Evolutionary conservation across 2,888 invertebrate species (phyloP), one percentile per base, ranked within the genome.

Genomic region (Lycophotia porphyrea): DNA sequence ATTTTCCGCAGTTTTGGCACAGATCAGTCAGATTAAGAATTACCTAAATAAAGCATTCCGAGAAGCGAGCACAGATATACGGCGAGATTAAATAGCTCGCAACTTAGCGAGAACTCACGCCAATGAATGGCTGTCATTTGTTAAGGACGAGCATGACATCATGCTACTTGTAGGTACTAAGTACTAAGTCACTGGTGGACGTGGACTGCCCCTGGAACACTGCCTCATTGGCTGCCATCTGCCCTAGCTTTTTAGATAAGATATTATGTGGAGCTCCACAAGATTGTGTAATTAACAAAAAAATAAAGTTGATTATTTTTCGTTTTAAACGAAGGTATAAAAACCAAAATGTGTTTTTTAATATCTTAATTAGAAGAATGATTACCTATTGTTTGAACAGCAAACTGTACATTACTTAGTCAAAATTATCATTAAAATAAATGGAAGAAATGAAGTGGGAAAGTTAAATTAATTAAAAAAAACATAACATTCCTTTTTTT

Each of bases 71-170:
- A 67, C 77, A 90, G 84, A 88, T 88, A 86, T 76, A 81, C 74
- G 74, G 79, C 74, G 71, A 84, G 88, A 89, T 90, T 85, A 89
- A 88, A 90, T 88, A 82, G 84, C 84, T 80, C 83, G 67, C 81
- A 85, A 82, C 77, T 78, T 87, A 89, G 82, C 82, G 86, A 88
- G 85, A 84, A 81, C 76, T 83, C 79, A 65, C 82, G 85, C 84
- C 82, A 88, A 85, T 87, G 85, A 90, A 89, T 87, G 86, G 81
- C 84, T 80, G 85, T 85, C 87, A 88, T 89, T 90, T 86, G 86
- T 87, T 78, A 89, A 88, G 87, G 86, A 88, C 87, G 79, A 84
- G 84, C 78, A 88, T 91, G 91, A 91, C 89, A 89, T 91, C 90
- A 90, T 88, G 72, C 18, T 39, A 1, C 39, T n/a, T 36, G 24